phyloP scores from a whole-genome alignment of 2,888 invertebrate species.

The Perdita meconis region DNA sequence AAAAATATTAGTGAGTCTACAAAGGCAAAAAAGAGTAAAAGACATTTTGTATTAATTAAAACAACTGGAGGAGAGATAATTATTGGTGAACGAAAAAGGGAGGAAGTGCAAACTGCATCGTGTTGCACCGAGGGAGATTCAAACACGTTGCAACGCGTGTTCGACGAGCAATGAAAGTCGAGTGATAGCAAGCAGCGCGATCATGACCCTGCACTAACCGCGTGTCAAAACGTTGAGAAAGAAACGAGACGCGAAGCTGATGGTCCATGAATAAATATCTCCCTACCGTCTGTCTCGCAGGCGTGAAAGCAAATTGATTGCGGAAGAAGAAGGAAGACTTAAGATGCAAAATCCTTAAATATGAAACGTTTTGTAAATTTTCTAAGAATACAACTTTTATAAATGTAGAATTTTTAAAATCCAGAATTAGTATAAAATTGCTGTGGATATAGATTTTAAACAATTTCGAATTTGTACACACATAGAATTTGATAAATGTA shows the following conservation, averaged over 20 bases:
- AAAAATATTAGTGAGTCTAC: neutral
- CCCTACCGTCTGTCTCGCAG: constrained; percentile 26
- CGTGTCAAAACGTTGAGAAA: constrained; percentile 38
- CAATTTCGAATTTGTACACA: too few species aligned
- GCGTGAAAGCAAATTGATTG: constrained; percentile 32
- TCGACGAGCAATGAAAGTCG: constrained; percentile 24
- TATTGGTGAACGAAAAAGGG: neutral
- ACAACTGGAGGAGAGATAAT: neutral
- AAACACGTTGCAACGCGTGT: constrained; percentile 19
- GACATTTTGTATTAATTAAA: constrained; percentile 10
- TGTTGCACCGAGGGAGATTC: constrained; percentile 20
- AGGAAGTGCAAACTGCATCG: neutral
- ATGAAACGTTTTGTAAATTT: too few species aligned
- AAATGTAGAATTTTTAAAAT: too few species aligned
- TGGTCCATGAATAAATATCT: constrained; percentile 53
- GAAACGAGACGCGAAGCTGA: constrained; percentile 48
- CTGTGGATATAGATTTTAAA: too few species aligned
- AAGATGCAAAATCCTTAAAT: too few species aligned
- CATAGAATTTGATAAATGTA: too few species aligned
- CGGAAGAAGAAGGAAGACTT: constrained; percentile 20
- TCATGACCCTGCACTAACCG: constrained; percentile 56
- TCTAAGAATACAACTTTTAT: too few species aligned
- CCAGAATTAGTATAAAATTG: too few species aligned
- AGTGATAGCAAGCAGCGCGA: constrained; percentile 43
- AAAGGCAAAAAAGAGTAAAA: neutral